Evolutionary conservation across 2,113 vertebrate species (phyloP), one percentile per base, ranked within the genome.

Genomic region (Dromiciops gliroides): DNA sequence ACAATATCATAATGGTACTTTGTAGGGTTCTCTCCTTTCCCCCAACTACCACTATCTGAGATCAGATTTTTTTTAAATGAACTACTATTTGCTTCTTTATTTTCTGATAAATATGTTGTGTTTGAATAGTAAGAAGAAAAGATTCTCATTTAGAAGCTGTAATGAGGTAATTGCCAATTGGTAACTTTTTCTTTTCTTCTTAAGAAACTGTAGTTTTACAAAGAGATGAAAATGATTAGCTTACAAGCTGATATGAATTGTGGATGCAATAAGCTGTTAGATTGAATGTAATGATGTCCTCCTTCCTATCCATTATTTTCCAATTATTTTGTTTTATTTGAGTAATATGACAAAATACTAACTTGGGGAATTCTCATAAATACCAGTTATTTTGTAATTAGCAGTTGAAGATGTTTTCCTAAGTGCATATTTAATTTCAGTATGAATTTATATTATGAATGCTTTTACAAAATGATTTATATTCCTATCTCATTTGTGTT

Each of bases 271-370:
- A 89, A 89, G 47, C 89, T 48, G 8, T 26, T 89, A 89, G 47
- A 89, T 48, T 47, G 89, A 48, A 28, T 48, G 47, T 26, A 89
- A 89, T 48, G 12, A 23, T 25, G 47, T 25, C 37, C 44, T 7
- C 8, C 22, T 89, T 89, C 48, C 89, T 89, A 89, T 89, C 4
- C 89, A 89, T 89, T 48, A 48, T 89, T 89, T 89, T 89, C 89
- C 47, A 67, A 67, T 67, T 67, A n/a, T 67, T 67, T 67, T 67
- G 60, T 67, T 89, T 89, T 89, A 89, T 89, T 89, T 89, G 47
- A 89, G 48, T 48, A 89, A 89, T 48, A 89, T 11, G 26, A 19
- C 60, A 67, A 48, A 89, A 89, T 11, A 26, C 26, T 47, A 89
- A 89, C 47, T 89, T 89, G 47, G 25, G 23, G 89, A 89, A 89